Percentiles rank a stretch among this genome's conserved stretches.
phyloP scores from a whole-genome alignment of 2,797 vertebrate genomes.

The Streptopelia turtur region DNA sequence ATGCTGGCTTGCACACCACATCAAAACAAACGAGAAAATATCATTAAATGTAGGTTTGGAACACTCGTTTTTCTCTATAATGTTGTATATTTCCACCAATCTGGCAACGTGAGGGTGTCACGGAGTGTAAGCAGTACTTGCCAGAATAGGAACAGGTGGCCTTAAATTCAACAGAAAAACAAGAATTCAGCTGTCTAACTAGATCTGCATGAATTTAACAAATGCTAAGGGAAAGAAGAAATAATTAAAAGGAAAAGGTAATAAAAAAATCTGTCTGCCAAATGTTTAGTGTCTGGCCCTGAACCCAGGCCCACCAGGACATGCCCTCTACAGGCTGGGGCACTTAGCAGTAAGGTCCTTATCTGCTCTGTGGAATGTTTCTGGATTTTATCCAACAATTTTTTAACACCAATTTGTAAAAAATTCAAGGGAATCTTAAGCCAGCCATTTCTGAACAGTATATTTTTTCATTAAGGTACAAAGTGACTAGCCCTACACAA shows the following conservation, averaged over 20 bases:
- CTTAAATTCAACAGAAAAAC: background rate
- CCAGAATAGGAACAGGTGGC: background rate
- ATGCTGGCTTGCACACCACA: background rate
- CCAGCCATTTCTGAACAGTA: background rate
- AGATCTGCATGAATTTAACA: background rate
- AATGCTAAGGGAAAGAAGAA: background rate
- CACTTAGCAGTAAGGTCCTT: background rate
- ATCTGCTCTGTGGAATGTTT: slow-evolving; percentile 31
- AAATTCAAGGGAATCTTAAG: background rate
- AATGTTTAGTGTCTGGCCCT: background rate
- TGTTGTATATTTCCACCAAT: background rate
- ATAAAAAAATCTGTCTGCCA: background rate
- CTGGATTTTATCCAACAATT: background rate
- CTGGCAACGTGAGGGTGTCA: background rate
- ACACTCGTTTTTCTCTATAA: background rate
- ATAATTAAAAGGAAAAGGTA: background rate
- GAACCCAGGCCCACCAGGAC: background rate
- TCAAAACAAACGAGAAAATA: background rate
- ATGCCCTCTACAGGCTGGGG: background rate
- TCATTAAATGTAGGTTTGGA: background rate
- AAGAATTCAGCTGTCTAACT: background rate
- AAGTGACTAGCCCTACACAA: background rate
- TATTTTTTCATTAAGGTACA: background rate
- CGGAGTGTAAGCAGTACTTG: rapidly evolving
- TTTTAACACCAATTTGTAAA: background rate